phyloP scores from a whole-genome alignment of 2,888 invertebrate species.

The Apoderus coryli region DNA sequence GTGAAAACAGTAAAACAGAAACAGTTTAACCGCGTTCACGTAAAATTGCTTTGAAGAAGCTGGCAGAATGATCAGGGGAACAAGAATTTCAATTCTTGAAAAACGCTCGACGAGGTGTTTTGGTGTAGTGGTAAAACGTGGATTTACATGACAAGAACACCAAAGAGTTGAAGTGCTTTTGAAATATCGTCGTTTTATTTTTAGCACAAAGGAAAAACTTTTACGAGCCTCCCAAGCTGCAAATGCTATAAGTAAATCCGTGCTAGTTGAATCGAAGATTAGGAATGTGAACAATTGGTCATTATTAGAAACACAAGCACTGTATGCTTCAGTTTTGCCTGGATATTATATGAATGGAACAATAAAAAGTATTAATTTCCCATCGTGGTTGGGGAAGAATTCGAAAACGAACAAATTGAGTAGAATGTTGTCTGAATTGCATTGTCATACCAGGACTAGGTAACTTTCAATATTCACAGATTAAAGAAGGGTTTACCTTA shows the following conservation, averaged over 20 bases:
- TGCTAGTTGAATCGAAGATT: slow-evolving; percentile 70
- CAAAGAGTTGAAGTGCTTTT: too few species aligned
- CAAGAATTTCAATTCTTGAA: too few species aligned
- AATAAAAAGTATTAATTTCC: slow-evolving; percentile 77
- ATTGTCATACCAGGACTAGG: slow-evolving; percentile 73
- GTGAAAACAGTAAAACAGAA: too few species aligned
- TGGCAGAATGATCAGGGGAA: too few species aligned
- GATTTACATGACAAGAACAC: too few species aligned
- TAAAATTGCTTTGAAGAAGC: too few species aligned
- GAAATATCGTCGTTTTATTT: slow-evolving; percentile 4
- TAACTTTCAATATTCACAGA: too few species aligned
- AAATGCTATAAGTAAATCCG: slow-evolving; percentile 74
- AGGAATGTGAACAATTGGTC: slow-evolving; percentile 73
- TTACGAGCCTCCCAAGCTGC: slow-evolving; percentile 64
- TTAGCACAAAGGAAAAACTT: slow-evolving; percentile 16
- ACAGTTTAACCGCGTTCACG: too few species aligned
- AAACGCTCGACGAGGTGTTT: too few species aligned
- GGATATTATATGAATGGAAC: slow-evolving; percentile 74
- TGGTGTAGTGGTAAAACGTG: too few species aligned
- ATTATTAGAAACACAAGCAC: slow-evolving; percentile 70
- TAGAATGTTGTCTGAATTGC: slow-evolving; percentile 68
- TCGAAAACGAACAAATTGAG: slow-evolving; percentile 71
- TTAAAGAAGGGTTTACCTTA: neutral
- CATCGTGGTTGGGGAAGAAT: slow-evolving; percentile 92
- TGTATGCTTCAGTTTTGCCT: slow-evolving; percentile 83